Evolutionary conservation across 2,888 invertebrate species (phyloP).

Genomic region (Tiphia femorata): DNA sequence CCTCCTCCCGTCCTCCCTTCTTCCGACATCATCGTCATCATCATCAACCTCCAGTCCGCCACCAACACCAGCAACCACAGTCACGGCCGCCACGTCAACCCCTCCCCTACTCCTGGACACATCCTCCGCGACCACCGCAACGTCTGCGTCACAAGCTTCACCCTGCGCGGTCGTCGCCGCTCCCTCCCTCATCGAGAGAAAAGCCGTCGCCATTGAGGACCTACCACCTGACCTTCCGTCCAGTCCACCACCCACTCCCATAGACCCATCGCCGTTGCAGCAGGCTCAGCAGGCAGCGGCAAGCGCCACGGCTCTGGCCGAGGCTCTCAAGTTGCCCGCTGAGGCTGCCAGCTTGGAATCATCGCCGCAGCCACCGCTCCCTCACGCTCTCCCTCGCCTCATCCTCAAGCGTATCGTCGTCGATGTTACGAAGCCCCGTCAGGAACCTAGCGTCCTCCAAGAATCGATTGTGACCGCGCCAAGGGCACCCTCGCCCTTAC

Average conservation of each 20-base stretch:
- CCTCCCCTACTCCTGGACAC: too few relatives aligned
- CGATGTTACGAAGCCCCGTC: background rate
- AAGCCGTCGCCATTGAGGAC: too few relatives aligned
- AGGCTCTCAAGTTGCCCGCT: conserved; percentile 62
- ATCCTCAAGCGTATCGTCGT: background rate
- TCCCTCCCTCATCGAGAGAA: too few relatives aligned
- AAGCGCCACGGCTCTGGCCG: conserved; percentile 60
- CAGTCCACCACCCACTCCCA: conserved; percentile 67
- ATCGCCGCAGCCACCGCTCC: conserved; percentile 4
- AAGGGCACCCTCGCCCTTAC: too few relatives aligned
- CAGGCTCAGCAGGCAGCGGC: conserved; percentile 62
- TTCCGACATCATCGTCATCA: too few relatives aligned
- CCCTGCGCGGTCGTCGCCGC: too few relatives aligned
- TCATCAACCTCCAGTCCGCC: too few relatives aligned
- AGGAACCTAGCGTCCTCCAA: background rate
- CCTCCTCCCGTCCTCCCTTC: conserved; percentile 63
- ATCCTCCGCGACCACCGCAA: too few relatives aligned
- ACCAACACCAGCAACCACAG: too few relatives aligned
- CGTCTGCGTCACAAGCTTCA: too few relatives aligned
- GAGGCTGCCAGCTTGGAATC: conserved; percentile 44
- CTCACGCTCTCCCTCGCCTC: background rate
- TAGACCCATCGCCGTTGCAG: conserved; percentile 66
- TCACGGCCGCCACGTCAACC: too few relatives aligned
- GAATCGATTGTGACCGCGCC: too few relatives aligned
- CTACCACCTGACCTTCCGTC: conserved; percentile 62